A percentile compares a stretch with the other conserved stretches of the same genome.
Evolutionary conservation across 37 sponge, comb jelly and placozoan genomes (phyloP).

Genomic region (Dysidea cf. avara): DNA sequence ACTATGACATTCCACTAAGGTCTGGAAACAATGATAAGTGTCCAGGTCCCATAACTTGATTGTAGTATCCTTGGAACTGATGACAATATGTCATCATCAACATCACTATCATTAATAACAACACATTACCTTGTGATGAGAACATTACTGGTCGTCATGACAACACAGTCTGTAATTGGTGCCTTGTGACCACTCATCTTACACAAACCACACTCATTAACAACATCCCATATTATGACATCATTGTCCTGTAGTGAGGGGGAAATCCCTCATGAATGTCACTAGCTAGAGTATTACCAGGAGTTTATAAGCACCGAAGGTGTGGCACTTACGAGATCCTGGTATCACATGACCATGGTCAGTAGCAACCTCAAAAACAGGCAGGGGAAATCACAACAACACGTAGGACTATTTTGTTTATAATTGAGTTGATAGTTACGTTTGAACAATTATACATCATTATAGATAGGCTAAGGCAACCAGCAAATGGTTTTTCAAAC

Average conservation of each 20-base stretch:
- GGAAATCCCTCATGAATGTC: too few relatives aligned
- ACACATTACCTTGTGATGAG: constrained; percentile 77
- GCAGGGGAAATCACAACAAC: too few relatives aligned
- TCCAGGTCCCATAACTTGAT: constrained; percentile 94
- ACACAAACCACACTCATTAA: constrained; percentile 78
- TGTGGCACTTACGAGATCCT: too few relatives aligned
- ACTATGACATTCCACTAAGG: constrained; percentile 66
- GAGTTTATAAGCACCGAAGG: too few relatives aligned
- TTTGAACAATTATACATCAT: too few relatives aligned
- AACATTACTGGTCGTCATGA: constrained; percentile 40
- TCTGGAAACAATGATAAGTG: constrained; percentile 93
- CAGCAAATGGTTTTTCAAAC: too few relatives aligned
- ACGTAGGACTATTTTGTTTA: too few relatives aligned
- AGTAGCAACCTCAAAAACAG: too few relatives aligned
- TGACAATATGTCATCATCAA: neutral
- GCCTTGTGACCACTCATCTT: constrained; percentile 91
- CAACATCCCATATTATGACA: constrained; percentile 93
- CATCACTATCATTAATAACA: constrained; percentile 2
- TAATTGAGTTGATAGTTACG: too few relatives aligned
- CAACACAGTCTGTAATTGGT: constrained; percentile 64
- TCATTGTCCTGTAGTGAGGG: constrained; percentile 64
- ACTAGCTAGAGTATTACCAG: too few relatives aligned
- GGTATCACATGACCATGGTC: too few relatives aligned
- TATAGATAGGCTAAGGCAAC: too few relatives aligned
- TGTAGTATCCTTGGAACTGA: constrained; percentile 84